Conservation (phyloP, 2,113 vertebrate genomes). For the Leptocoma aspasia region DNA sequence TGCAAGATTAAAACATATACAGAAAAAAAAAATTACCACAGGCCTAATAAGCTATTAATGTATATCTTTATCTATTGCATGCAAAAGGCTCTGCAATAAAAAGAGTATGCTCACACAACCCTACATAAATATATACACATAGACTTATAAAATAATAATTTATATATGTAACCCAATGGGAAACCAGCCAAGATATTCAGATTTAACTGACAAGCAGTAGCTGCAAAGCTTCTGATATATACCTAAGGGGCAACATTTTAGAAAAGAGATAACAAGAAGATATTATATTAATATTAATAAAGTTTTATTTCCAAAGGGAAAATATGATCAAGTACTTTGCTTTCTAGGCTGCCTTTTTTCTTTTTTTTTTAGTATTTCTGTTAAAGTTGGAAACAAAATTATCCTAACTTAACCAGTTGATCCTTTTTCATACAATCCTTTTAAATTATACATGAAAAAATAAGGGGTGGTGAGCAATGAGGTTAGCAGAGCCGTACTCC, state of each 20-base stretch:
- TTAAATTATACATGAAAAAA: background rate
- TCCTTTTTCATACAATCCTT: background rate
- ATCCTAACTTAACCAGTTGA: background rate
- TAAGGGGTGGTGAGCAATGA: background rate
- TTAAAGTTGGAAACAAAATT: background rate
- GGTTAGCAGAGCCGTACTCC: background rate
- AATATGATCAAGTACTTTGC: constrained; percentile 2
- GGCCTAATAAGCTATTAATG: background rate
- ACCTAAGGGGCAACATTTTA: constrained; percentile 24
- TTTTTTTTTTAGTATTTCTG: background rate
- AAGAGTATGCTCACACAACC: accelerated
- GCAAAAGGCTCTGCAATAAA: background rate
- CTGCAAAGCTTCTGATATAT: background rate
- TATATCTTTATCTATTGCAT: background rate
- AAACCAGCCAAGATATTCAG: background rate
- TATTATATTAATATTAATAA: constrained; percentile 53
- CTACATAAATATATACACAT: background rate
- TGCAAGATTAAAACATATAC: background rate
- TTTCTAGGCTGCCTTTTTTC: background rate
- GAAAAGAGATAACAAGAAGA: constrained; percentile 42
- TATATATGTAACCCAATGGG: background rate
- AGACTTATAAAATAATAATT: constrained; percentile 8
- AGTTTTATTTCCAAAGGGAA: constrained; percentile 30
- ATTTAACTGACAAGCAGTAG: background rate
- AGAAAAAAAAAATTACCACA: background rate